A percentile compares a stretch with the other conserved stretches of the same genome.
phyloP scores from a whole-genome alignment of 2,888 invertebrate genomes.

The Drosophila fulvimacula region DNA sequence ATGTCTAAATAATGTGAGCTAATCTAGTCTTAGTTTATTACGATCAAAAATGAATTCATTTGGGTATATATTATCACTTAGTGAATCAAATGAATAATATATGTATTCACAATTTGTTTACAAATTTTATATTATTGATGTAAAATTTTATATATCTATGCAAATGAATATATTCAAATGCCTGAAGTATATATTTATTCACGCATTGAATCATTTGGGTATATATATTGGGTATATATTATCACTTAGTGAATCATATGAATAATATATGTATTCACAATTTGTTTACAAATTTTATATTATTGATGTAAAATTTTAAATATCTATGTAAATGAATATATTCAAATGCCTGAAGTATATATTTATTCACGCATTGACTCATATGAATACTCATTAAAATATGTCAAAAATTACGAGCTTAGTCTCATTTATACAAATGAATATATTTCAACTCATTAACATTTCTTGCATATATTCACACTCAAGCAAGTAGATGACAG shows the following conservation, averaged over 20 bases:
- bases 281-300: neutral
- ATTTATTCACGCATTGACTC: neutral
- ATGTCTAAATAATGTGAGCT: neutral
- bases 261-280: no score
- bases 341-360: neutral
- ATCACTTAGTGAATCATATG: neutral
- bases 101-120: no score
- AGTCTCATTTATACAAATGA: neutral
- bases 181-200: neutral
- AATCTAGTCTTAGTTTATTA: neutral
- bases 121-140: neutral
- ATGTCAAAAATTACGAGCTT: neutral
- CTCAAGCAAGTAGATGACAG: neutral
- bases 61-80: neutral
- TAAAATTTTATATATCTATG: neutral
- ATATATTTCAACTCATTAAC: neutral
- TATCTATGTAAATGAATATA: neutral
- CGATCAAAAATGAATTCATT: neutral
- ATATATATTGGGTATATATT: no score
- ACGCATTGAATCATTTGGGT: neutral
- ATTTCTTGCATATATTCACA: neutral
- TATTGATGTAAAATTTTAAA: neutral
- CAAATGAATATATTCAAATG: neutral
- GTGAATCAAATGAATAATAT: neutral
- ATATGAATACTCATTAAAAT: neutral